Evolutionary conservation across 64 coral and sea anemone species (phyloP), one percentile per base, ranked within the genome.

Genomic region (Stylophora pistillata): DNA sequence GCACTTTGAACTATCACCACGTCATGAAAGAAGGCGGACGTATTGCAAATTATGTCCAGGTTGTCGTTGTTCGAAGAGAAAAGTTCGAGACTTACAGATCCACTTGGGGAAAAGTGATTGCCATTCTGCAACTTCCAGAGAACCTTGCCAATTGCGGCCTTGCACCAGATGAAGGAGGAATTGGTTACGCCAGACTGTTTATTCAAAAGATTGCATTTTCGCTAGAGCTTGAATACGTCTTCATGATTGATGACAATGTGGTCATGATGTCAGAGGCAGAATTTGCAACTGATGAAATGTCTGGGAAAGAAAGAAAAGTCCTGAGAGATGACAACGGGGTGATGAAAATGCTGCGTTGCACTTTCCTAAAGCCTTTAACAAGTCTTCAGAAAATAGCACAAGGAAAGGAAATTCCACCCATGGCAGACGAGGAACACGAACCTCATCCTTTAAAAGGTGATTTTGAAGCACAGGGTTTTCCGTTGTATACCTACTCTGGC

Each of bases 201-300:
- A 90, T 90, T 73, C 88, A 90, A 56, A 81, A 90, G 68, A 54
- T 90, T 5, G 88, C 78, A 14, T 73, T 58, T 47, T 29, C 26
- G 11, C 54, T 90, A 31, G 74, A 90, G 29, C 47, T 82, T 52
- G 88, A 90, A 58, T 82, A 90, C 88, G 15, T 82, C 34, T 90
- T 90, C 20, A 66, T 90, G 29, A 82, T 82, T 30, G 88, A 90
- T 57, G 88, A 90, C 81, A 90, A 90, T 80, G 21, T 90, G 34
- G 88, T 65, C 71, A 9, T 82, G 55, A 90, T 90, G 66, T 81
- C 78, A 27, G 78, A 90, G 74, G 63, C 88, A 25, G 86, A 53
- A 21, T 76, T 76, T 11, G n/a, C 0, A 9, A 2, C 7, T 10
- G 68, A 57, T 58, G 13, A n/a, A 1, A 16, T 1, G 23, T 20